Evolutionary conservation across 2,888 invertebrate species (phyloP).

Genomic region (Salpingus planirostris): DNA sequence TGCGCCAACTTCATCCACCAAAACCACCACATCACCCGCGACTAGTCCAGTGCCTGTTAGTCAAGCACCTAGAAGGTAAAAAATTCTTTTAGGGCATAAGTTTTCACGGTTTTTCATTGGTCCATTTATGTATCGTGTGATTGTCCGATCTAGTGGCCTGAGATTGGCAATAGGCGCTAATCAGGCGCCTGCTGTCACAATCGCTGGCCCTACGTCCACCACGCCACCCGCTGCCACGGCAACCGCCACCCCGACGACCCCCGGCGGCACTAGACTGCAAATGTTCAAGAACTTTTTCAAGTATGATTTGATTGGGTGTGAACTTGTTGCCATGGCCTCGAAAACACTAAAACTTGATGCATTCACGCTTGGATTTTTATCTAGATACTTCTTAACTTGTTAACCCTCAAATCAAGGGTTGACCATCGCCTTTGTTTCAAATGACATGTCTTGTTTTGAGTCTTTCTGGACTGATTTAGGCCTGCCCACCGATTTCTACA

Average conservation of each 20-base stretch:
- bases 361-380: no score
- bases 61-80: constrained; percentile 48
- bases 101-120: constrained; percentile 1
- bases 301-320: constrained; percentile 49
- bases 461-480: no score
- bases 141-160: constrained; percentile 34
- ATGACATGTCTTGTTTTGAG: no score
- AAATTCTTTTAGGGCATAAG: no score
- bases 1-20: constrained; percentile 31
- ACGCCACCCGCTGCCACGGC: constrained; percentile 32
- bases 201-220: constrained; percentile 32
- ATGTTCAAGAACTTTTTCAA: constrained; percentile 97
- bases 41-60: constrained; percentile 37
- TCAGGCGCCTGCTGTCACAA: constrained; percentile 39
- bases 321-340: no score
- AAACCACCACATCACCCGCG: constrained; percentile 29
- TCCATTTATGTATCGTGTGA: no score
- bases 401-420: no score
- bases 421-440: no score
- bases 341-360: no score
- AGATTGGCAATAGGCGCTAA: constrained; percentile 36
- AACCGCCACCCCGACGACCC: constrained; percentile 52
- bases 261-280: constrained; percentile 61
- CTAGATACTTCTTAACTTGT: no score
- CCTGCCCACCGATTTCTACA: no score